phyloP scores from a whole-genome alignment of 2,888 invertebrate genomes.

The Melinaea marsaeus region DNA sequence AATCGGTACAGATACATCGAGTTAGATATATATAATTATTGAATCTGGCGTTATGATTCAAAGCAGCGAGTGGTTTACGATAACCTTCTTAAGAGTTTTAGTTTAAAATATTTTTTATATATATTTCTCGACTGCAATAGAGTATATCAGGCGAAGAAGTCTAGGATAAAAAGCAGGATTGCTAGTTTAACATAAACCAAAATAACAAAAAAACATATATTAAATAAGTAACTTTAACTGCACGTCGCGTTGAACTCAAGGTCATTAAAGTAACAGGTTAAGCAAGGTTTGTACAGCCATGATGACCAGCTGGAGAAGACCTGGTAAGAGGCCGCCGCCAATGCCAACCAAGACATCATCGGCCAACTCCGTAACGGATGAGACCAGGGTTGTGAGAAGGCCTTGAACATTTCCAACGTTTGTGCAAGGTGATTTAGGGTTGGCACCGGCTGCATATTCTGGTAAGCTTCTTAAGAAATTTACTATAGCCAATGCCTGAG shows the following conservation, averaged over 20 bases:
- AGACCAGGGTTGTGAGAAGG: slow-evolving; percentile 51
- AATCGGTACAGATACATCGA: too few relatives aligned
- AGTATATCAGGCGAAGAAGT: too few relatives aligned
- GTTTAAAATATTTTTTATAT: too few relatives aligned
- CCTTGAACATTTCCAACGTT: slow-evolving; percentile 54
- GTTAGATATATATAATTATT: too few relatives aligned
- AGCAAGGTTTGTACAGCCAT: slow-evolving; percentile 56
- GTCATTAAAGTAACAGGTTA: slow-evolving; percentile 46
- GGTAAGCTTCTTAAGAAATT: slow-evolving; percentile 62
- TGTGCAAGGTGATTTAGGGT: slow-evolving; percentile 52
- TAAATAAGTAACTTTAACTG: background rate
- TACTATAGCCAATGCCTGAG: slow-evolving; percentile 67
- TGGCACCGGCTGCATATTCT: slow-evolving; percentile 63
- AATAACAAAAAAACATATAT: background rate
- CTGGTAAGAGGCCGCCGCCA: slow-evolving; percentile 63
- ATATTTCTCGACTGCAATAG: too few relatives aligned
- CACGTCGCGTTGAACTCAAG: slow-evolving; percentile 16
- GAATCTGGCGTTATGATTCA: too few relatives aligned
- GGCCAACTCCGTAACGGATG: slow-evolving; percentile 52
- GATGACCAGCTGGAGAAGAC: slow-evolving; percentile 59
- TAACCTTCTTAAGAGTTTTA: too few relatives aligned
- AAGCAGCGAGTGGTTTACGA: too few relatives aligned
- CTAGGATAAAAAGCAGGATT: too few relatives aligned
- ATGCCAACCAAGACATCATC: slow-evolving; percentile 59
- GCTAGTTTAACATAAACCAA: background rate